These are phyloP conservation scores for Pandemis corylana DNA, from an alignment of 2,888 invertebrate species.

Conservation along the genomic window DNA sequence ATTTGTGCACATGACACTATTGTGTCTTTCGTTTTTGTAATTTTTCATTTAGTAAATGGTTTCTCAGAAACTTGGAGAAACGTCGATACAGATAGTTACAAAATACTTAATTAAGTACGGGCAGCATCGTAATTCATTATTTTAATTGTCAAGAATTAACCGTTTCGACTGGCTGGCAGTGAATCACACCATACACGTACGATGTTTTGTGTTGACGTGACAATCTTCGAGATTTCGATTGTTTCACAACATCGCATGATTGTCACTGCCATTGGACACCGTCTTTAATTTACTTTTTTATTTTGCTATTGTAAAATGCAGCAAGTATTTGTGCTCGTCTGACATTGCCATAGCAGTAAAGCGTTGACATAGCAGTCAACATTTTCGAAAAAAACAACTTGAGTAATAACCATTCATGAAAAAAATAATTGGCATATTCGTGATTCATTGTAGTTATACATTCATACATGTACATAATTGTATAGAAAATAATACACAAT, in stretches of 20 bases:
- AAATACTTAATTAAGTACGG: background rate
- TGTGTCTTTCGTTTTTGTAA: background rate
- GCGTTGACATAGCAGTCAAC: background rate
- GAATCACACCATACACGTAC: slow-evolving; percentile 35
- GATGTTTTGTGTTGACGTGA: slow-evolving; percentile 38
- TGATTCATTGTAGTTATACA: no score
- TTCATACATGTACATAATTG: no score
- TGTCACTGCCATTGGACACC: slow-evolving; percentile 47
- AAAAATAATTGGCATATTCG: background rate
- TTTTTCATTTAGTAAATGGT: background rate
- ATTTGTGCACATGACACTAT: background rate
- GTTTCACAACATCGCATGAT: slow-evolving; percentile 49
- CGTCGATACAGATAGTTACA: background rate
- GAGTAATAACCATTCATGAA: background rate
- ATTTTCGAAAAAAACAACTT: background rate
- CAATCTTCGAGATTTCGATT: slow-evolving; percentile 38
- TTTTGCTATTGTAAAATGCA: slow-evolving; percentile 5
- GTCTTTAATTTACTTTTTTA: slow-evolving; percentile 37
- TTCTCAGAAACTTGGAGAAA: background rate
- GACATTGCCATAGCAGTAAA: background rate
- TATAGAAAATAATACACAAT: background rate
- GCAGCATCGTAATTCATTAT: background rate
- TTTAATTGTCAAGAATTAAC: background rate
- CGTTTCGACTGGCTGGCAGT: background rate
- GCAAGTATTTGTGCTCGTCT: background rate